Evolutionary conservation across 2,113 vertebrate species (phyloP).

Genomic region (Gallinago media): DNA sequence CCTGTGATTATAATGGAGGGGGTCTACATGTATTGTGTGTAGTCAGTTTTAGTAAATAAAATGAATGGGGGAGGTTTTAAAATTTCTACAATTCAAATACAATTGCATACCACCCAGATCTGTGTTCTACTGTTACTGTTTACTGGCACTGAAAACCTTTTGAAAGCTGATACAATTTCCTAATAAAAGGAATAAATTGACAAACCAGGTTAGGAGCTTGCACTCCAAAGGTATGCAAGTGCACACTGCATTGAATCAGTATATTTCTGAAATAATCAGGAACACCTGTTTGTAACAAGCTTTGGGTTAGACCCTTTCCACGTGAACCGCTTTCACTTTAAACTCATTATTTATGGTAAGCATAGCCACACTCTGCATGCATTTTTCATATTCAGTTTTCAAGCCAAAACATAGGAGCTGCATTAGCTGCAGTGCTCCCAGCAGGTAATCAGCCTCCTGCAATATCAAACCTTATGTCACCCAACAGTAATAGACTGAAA

Average conservation of each 20-base stretch:
- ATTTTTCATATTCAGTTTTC: slow-evolving; percentile 52
- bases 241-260: not conserved
- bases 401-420: slow-evolving; percentile 18
- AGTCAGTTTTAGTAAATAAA: not conserved
- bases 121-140: not conserved
- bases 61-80: not conserved
- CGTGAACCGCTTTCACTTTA: not conserved
- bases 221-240: not conserved
- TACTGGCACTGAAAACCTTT: not conserved
- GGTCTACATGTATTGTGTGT: not conserved
- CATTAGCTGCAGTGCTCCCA: slow-evolving; percentile 12
- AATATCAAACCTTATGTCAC: slow-evolving; percentile 34
- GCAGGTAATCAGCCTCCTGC: slow-evolving; percentile 41
- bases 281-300: not conserved
- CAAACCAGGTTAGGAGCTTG: not conserved
- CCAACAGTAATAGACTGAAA: slow-evolving; percentile 30
- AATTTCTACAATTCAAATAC: not conserved
- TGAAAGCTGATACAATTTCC: not conserved
- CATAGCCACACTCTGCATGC: not conserved
- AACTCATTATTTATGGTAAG: slow-evolving; percentile 53
- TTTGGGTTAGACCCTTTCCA: not conserved
- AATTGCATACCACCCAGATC: not conserved
- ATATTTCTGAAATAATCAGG: slow-evolving; percentile 52
- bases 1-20: not conserved
- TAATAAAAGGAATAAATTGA: not conserved